These are phyloP conservation scores for Drosophila hydei DNA, from an alignment of 1,140 invertebrate genomes.

Conservation along the genomic window DNA sequence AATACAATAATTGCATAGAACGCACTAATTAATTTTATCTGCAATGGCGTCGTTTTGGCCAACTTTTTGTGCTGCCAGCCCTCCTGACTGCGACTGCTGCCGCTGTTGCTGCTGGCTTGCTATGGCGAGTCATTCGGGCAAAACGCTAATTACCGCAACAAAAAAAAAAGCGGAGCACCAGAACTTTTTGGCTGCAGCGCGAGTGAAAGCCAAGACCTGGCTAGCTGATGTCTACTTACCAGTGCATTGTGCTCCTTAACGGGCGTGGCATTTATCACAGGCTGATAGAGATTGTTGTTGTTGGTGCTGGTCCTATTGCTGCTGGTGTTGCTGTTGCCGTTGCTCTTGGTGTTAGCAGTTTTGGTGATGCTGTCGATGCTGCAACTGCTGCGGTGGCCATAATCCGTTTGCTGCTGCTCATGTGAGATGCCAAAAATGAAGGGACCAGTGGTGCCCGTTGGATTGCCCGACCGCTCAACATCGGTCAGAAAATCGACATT, in stretches of 20 bases:
- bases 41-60: constrained; percentile 24
- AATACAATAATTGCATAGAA: constrained; percentile 40
- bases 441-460: constrained; percentile 46
- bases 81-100: not conserved
- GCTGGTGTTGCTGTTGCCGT: not conserved
- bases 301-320: constrained; percentile 10
- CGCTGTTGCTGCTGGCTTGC: no score
- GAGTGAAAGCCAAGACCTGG: no score
- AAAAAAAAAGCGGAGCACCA: constrained; percentile 17
- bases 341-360: constrained; percentile 1
- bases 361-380: constrained; percentile 33
- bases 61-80: constrained; percentile 15
- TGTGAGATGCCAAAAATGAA: constrained; percentile 77
- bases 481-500: constrained; percentile 42
- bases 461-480: constrained; percentile 1
- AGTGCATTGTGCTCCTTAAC: constrained; percentile 32
- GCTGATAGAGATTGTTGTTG: constrained; percentile 34
- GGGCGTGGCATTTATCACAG: constrained; percentile 40
- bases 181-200: constrained; percentile 6
- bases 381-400: constrained; percentile 33
- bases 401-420: constrained; percentile 60
- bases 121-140: not conserved
- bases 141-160: constrained; percentile 30
- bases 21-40: constrained; percentile 50
- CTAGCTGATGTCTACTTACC: constrained; percentile 22